Evolutionary conservation across 2,888 invertebrate genomes (phyloP), one percentile per base, ranked within the genome.

Genomic region (Machimus rusticus): DNA sequence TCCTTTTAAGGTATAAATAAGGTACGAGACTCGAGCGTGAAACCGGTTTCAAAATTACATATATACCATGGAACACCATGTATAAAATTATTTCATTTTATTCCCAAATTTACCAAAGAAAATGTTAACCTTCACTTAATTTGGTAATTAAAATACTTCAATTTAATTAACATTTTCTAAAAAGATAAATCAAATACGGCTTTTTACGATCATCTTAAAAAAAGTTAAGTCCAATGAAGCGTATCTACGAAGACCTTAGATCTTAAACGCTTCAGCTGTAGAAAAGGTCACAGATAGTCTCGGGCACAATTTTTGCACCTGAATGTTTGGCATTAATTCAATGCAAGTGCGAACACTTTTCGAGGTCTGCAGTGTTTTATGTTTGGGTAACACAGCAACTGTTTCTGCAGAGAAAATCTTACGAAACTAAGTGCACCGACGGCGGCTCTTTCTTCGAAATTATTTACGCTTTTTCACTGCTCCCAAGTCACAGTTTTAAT

Each of bases 221-320:
- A 66, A 66, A 28, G 12, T 5, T 5, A 28, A 66, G 28, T 28
- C 12, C 66, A 66, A 12, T 66, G 66, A 66, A 66, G 66, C 78
- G 19, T 81, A n/a, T 39, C 43, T 55, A 28, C 51, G 55, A 31
- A 81, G 51, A 51, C 81, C 81, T 81, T 81, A 81, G 39, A 81
- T 55, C 43, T 51, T 12, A 23, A 51, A 81, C 51, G 51, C 81
- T 81, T 81, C 51, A 51, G 31, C 81, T 81, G 81, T 81, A 55
- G 51, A 55, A 81, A 81, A 81, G 51, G 51, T 55, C 81, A 28
- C 46, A 81, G 34, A 81, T 81, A 19, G 37, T 19, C n/a, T 23
- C 66, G 8, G 23, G 9, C 19, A 19, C 23, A 28, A 66, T 66
- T 66, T 78, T 78, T 78, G 37, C 78, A 23, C 23, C 78, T 43